Evolutionary conservation across 2,888 invertebrate genomes (phyloP), one percentile per base, ranked within the genome.

Genomic region (Andrena dorsata): DNA sequence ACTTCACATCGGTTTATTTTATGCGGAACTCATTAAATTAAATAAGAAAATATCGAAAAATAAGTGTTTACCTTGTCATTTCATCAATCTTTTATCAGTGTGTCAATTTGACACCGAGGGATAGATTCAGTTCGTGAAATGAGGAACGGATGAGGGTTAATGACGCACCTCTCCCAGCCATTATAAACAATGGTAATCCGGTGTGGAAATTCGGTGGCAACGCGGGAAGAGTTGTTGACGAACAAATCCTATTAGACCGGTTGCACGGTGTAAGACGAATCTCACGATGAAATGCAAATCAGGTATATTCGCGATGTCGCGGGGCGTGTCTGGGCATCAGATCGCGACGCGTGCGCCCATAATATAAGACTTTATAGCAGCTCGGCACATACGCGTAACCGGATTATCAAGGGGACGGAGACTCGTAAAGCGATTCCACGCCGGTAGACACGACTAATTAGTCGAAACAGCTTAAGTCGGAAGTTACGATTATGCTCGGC

Each of bases 291-390:
- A 70, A 77, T 69, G 65, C 73, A 73, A 65, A 71, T 71, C 56
- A 32, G 26, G 16, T 26, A 30, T 53, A 69, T 58, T 60, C 72
- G 35, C 53, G 68, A 30, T 61, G 76, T 73, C 58, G 47, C 58
- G 53, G 8, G 53, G 69, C 35, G 68, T 49, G 65, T 73, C 61
- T 10, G n/a, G 2, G 30, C 76, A 64, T 65, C 73, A 76, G 60
- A 75, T 74, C 51, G 58, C 30, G 61, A 32, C 49, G 61, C 61
- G 58, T 61, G 63, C 23, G 63, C 74, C 68, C 79, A 51, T 84
- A 80, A 84, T 80, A 71, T 83, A 82, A 84, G 84, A 84, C 74
- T 47, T 84, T 80, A 60, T n/a, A 58, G 63, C 68, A 16, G 28
- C 30, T 16, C 20, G 41, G 63, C 61, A 30, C 58, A 32, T 76